A percentile compares a stretch with the other conserved stretches of the same genome.
These are phyloP conservation scores for Orestias chungarensis DNA, from an alignment of 2,797 vertebrate genomes.

Conservation along the genomic window DNA sequence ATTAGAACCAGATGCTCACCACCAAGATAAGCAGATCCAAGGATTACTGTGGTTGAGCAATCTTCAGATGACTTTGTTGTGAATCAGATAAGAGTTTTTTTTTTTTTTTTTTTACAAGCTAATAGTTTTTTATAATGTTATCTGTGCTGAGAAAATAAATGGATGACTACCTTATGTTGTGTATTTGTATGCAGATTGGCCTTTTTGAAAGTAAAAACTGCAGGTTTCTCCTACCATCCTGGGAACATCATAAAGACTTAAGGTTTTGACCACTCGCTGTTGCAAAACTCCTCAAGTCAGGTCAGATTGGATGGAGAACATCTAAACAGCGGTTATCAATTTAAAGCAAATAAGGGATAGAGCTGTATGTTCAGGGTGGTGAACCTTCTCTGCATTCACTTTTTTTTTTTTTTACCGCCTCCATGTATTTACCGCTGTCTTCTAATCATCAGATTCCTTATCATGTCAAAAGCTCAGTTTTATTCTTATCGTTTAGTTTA, in stretches of 20 bases:
- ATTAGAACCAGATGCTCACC: slow-evolving; percentile 43
- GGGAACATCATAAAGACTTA: background rate
- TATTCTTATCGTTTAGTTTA: background rate
- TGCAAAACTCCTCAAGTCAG: background rate
- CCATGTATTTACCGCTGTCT: background rate
- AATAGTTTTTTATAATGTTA: background rate
- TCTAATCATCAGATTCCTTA: no score
- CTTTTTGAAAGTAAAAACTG: no score
- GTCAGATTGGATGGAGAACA: no score
- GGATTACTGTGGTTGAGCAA: background rate
- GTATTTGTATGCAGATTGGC: background rate
- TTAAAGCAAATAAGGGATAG: no score
- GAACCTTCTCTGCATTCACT: no score
- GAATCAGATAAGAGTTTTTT: background rate
- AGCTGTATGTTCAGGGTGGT: no score
- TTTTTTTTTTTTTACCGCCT: no score
- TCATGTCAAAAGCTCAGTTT: background rate
- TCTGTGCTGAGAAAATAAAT: background rate
- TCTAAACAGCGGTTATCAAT: no score
- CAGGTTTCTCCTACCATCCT: background rate
- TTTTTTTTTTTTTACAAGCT: background rate
- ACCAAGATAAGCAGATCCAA: slow-evolving; percentile 32
- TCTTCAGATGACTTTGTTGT: background rate
- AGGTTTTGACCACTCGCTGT: background rate
- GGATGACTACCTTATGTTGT: background rate